Conservation (phyloP, 2,888 invertebrate species). For the Eurytoma adleriae region DNA sequence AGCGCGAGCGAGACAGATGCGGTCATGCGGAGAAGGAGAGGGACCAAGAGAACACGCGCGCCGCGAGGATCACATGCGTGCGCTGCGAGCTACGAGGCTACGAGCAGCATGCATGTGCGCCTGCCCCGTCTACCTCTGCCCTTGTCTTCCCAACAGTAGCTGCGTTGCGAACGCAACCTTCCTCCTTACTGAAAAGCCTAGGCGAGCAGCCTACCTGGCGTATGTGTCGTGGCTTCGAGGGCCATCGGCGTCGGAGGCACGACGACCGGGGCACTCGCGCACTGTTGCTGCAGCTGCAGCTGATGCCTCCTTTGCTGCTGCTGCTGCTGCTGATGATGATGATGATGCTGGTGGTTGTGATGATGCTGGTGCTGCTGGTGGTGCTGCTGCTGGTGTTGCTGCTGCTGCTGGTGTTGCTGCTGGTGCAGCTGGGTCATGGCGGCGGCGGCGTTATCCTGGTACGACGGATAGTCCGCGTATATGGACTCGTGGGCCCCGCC, state of each 20-base stretch:
- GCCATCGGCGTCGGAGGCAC: constrained; percentile 62
- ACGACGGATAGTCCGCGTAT: constrained; percentile 81
- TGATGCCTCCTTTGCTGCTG: constrained; percentile 62
- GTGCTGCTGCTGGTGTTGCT: constrained; percentile 21
- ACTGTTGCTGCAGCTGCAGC: constrained; percentile 49
- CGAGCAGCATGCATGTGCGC: not conserved
- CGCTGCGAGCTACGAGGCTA: not conserved
- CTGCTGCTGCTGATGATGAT: constrained; percentile 62
- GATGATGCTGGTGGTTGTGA: constrained; percentile 66
- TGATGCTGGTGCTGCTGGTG: constrained; percentile 12
- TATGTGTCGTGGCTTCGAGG: constrained; percentile 73
- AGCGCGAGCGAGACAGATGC: constrained; percentile 52
- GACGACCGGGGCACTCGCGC: constrained; percentile 34
- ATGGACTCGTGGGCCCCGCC: constrained; percentile 83
- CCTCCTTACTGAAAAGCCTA: too few relatives aligned
- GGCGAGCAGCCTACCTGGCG: too few relatives aligned
- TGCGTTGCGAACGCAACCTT: not conserved
- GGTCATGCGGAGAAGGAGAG: constrained; percentile 27
- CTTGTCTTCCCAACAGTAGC: too few relatives aligned
- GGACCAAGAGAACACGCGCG: constrained; percentile 14
- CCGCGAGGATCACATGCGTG: not conserved
- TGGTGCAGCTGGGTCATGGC: constrained; percentile 56
- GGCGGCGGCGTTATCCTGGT: constrained; percentile 62
- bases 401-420: constrained; percentile 38
- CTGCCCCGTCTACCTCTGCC: too few relatives aligned